These are phyloP conservation scores for Nyctibius bracteatus DNA, from an alignment of 2,113 vertebrate genomes.

Conservation along the genomic window DNA sequence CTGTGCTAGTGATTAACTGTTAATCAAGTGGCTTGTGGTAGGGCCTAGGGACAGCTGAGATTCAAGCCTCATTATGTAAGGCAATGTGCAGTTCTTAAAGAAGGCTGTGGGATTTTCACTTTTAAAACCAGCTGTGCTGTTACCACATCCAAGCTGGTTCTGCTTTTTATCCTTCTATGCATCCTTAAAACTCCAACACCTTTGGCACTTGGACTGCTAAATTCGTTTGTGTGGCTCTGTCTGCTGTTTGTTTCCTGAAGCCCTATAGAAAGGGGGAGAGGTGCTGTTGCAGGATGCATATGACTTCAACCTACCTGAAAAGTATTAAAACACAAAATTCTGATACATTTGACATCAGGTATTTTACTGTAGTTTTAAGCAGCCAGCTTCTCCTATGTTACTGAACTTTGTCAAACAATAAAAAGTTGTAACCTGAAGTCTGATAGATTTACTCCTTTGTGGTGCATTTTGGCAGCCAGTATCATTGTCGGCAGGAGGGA, in stretches of 20 bases:
- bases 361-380: neutral
- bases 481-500: neutral
- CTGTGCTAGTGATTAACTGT: slow-evolving; percentile 3
- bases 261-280: neutral
- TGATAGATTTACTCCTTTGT: neutral
- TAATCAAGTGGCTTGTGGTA: slow-evolving; percentile 14
- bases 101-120: neutral
- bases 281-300: neutral
- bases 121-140: neutral
- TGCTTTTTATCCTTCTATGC: neutral
- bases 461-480: neutral
- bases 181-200: neutral
- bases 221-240: neutral
- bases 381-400: neutral
- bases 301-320: neutral
- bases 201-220: neutral
- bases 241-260: neutral
- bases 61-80: neutral
- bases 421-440: neutral
- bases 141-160: neutral
- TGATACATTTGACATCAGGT: neutral
- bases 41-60: neutral
- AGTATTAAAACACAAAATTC: neutral
- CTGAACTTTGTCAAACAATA: neutral
- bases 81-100: neutral